Conservation (phyloP, 2,797 vertebrate genomes). For the Urocyon cinereoargenteus region DNA sequence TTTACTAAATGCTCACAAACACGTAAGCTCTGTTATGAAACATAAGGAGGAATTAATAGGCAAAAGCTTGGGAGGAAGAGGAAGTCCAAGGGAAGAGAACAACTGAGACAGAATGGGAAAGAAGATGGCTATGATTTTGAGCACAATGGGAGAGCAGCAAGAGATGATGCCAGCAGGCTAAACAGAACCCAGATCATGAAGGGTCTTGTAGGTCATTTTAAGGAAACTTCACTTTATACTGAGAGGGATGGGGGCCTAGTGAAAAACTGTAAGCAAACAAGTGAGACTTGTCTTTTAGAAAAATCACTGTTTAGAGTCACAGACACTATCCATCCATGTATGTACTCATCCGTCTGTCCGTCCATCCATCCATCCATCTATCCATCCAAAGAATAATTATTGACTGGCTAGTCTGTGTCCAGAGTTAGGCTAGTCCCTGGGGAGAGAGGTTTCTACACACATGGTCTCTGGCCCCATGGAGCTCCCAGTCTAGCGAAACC, state of each 20-base stretch:
- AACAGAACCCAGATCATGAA: neutral
- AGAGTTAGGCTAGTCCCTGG: neutral
- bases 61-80: neutral
- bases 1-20: neutral
- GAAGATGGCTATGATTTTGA: neutral
- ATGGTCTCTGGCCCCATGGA: neutral
- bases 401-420: neutral
- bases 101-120: neutral
- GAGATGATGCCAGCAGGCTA: neutral
- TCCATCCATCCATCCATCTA: neutral
- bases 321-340: neutral
- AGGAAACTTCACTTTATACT: neutral
- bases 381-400: neutral
- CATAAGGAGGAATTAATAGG: neutral
- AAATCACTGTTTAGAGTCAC: neutral
- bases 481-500: neutral
- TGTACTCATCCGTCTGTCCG: neutral
- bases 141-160: neutral
- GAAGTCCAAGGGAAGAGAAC: neutral
- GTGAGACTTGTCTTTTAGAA: neutral
- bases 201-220: neutral
- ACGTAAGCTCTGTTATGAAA: neutral
- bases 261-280: conserved; percentile 33
- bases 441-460: neutral
- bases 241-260: neutral